These are phyloP conservation scores for Hipposideros armiger DNA, from an alignment of 2,113 vertebrate genomes.

Conservation along the genomic window DNA sequence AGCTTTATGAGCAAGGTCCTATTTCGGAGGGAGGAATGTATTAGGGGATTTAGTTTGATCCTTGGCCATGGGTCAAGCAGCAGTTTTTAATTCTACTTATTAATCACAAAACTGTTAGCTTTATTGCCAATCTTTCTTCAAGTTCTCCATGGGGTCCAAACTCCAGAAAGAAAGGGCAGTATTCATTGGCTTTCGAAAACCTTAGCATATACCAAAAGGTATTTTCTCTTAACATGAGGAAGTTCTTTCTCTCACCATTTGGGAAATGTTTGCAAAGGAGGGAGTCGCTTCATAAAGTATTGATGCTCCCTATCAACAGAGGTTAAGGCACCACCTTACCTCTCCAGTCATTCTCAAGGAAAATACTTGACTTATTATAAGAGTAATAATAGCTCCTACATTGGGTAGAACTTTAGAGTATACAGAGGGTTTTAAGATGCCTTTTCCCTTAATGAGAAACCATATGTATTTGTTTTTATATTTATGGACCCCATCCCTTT, in stretches of 20 bases:
- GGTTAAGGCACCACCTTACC: not conserved
- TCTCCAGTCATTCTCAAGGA: not conserved
- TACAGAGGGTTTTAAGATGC: not conserved
- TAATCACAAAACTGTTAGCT: not conserved
- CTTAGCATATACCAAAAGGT: not conserved
- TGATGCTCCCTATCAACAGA: not conserved
- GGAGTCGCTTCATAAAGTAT: not conserved
- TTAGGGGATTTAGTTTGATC: not conserved
- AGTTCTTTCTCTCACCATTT: not conserved
- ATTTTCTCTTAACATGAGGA: not conserved
- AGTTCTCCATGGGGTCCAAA: not conserved
- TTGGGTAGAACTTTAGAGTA: not conserved
- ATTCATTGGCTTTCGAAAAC: not conserved
- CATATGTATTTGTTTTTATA: constrained; percentile 53
- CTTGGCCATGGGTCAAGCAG: not conserved
- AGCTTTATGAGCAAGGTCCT: not conserved
- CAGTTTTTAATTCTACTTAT: not conserved
- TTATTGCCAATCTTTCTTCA: not conserved
- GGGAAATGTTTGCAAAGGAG: not conserved
- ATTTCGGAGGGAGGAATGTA: not conserved
- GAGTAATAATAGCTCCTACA: not conserved
- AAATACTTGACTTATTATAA: not conserved
- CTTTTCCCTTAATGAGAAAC: not conserved
- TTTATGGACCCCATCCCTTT: constrained; percentile 14
- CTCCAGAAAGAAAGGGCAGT: not conserved